Evolutionary conservation across 2,113 vertebrate species (phyloP).

Genomic region (Phocoena sinus): DNA sequence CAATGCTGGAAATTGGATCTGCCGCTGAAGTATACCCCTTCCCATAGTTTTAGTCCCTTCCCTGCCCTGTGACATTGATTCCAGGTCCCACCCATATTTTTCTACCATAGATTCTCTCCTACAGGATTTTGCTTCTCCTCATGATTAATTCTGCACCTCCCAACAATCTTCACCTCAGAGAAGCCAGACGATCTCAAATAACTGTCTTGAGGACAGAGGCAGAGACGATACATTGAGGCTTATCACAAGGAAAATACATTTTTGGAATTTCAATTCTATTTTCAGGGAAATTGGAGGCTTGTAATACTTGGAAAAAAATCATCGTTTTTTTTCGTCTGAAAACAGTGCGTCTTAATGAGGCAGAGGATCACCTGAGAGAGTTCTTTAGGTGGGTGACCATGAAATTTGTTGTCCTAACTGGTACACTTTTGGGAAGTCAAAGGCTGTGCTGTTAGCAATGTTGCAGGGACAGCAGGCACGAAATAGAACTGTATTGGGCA

Average conservation of each 20-base stretch:
- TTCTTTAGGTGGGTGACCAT: not conserved
- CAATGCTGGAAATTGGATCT: not conserved
- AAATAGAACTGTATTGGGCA: not conserved
- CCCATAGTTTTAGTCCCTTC: not conserved
- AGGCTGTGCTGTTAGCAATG: not conserved
- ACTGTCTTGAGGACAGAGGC: not conserved
- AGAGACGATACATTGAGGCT: not conserved
- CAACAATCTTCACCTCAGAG: not conserved
- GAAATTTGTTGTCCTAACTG: not conserved
- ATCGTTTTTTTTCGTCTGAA: not conserved
- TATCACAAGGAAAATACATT: not conserved
- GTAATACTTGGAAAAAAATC: not conserved
- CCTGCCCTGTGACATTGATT: rapidly evolving
- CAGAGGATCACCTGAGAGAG: not conserved
- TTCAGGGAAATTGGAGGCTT: not conserved
- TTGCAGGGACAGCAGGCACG: too few species aligned
- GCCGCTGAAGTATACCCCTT: rapidly evolving
- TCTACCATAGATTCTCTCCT: not conserved
- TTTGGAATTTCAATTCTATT: not conserved
- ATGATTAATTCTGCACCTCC: not conserved
- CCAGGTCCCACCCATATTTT: not conserved
- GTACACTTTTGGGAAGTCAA: not conserved
- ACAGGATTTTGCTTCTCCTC: not conserved
- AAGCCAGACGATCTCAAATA: not conserved
- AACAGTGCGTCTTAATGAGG: not conserved